Percentiles rank a stretch among this genome's conserved stretches.
Evolutionary conservation across 2,888 invertebrate genomes (phyloP).

Genomic region (Drosophila suboccidentalis): DNA sequence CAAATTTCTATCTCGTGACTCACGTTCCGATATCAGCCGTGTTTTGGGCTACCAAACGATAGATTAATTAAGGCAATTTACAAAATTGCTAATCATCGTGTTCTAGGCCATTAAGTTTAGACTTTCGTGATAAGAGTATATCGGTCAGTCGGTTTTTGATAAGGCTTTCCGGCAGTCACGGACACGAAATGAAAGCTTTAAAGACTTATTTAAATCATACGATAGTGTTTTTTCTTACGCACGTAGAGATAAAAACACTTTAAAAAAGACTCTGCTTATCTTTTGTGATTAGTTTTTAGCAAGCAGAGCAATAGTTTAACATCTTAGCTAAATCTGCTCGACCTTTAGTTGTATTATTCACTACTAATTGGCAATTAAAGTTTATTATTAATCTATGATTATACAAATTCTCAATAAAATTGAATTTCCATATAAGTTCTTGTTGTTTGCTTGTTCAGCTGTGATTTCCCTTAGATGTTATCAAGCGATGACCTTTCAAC

Average conservation of each 20-base stretch:
- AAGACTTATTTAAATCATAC: slow-evolving; percentile 8
- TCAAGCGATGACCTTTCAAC: slow-evolving; percentile 12
- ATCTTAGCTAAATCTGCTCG: slow-evolving; percentile 1
- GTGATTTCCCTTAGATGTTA: slow-evolving; percentile 31
- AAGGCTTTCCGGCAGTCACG: slow-evolving; percentile 15
- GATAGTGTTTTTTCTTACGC: slow-evolving; percentile 1
- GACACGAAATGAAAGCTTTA: slow-evolving; percentile 5
- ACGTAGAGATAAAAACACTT: background rate
- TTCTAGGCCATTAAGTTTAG: slow-evolving; percentile 25
- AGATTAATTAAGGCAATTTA: slow-evolving; percentile 10
- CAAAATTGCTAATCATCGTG: slow-evolving; percentile 14
- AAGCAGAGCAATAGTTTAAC: background rate
- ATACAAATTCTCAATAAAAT: background rate
- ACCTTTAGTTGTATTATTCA: background rate
- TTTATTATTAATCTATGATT: slow-evolving; percentile 4
- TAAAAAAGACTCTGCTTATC: background rate
- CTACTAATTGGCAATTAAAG: slow-evolving; percentile 2
- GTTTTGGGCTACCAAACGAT: slow-evolving; percentile 7
- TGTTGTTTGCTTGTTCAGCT: slow-evolving; percentile 15
- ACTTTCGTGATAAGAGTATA: slow-evolving; percentile 14
- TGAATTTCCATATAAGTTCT: slow-evolving; percentile 18
- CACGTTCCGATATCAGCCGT: slow-evolving; percentile 1
- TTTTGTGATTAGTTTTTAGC: background rate
- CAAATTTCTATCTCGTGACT: slow-evolving; percentile 20
- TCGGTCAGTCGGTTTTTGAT: slow-evolving; percentile 30